Evolutionary conservation across 2,113 vertebrate species (phyloP).

Genomic region (Panurus biarmicus): DNA sequence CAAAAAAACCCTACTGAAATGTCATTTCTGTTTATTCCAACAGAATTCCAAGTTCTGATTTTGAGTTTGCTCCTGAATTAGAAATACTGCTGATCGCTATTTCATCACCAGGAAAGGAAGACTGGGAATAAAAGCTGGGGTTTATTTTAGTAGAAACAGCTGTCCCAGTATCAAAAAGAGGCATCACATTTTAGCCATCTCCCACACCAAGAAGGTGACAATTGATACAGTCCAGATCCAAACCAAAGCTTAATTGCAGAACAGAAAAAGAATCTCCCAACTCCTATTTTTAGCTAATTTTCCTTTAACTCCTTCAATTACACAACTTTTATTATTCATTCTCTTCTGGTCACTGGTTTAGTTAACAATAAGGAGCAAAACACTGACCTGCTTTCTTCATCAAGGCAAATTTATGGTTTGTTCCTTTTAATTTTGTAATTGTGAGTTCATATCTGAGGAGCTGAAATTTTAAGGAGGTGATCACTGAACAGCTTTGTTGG

Average conservation of each 20-base stretch:
- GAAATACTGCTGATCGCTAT: rapidly evolving
- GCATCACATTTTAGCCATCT: neutral
- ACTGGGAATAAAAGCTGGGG: neutral
- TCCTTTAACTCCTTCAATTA: neutral
- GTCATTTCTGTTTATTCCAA: neutral
- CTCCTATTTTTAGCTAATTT: neutral
- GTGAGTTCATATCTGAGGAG: neutral
- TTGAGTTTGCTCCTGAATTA: neutral
- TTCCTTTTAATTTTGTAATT: neutral
- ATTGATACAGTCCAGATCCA: neutral
- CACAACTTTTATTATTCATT: neutral
- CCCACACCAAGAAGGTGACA: neutral
- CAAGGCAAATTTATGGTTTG: neutral
- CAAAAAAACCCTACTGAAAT: neutral
- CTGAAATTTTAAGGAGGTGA: neutral
- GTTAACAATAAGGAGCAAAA: neutral
- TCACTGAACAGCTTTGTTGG: neutral
- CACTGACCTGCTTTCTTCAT: neutral
- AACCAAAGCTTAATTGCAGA: neutral
- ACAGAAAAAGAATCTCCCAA: neutral
- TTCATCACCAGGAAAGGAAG: neutral
- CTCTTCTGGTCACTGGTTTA: neutral
- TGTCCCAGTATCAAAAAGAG: neutral
- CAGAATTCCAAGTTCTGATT: neutral
- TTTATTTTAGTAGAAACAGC: neutral